phyloP scores from a whole-genome alignment of 1,140 invertebrate genomes.

The Venustaconcha ellipsiformis region DNA sequence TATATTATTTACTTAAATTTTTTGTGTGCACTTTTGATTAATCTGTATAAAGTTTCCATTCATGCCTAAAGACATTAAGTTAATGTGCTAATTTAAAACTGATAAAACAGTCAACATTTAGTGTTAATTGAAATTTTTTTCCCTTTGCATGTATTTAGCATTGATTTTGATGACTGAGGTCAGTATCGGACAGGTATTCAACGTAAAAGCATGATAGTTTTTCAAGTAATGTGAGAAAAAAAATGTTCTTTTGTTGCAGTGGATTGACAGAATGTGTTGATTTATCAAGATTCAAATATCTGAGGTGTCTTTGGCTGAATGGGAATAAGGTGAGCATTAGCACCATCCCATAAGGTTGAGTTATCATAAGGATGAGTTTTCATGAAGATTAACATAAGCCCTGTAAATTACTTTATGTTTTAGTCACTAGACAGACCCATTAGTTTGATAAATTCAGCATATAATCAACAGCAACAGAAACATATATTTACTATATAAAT shows the following conservation, averaged over 20 bases:
- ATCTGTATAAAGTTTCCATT: too few species aligned
- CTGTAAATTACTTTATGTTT: background rate
- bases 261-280: slow-evolving; percentile 47
- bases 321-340: background rate
- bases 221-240: background rate
- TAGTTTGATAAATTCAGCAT: background rate
- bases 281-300: slow-evolving; percentile 51
- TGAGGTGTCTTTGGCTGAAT: slow-evolving; percentile 54
- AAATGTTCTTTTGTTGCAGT: slow-evolving; percentile 39
- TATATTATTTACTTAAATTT: too few species aligned
- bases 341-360: background rate
- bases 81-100: background rate
- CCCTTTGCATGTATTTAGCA: background rate
- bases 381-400: background rate
- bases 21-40: too few species aligned
- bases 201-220: background rate
- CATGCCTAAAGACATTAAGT: background rate
- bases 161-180: background rate
- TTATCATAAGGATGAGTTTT: background rate
- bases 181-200: background rate
- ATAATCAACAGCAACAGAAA: background rate
- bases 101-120: background rate
- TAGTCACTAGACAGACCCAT: background rate
- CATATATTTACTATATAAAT: background rate
- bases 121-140: background rate